These are phyloP conservation scores for Molossus alvarezi DNA, from an alignment of 2,797 vertebrate genomes.

Conservation along the genomic window DNA sequence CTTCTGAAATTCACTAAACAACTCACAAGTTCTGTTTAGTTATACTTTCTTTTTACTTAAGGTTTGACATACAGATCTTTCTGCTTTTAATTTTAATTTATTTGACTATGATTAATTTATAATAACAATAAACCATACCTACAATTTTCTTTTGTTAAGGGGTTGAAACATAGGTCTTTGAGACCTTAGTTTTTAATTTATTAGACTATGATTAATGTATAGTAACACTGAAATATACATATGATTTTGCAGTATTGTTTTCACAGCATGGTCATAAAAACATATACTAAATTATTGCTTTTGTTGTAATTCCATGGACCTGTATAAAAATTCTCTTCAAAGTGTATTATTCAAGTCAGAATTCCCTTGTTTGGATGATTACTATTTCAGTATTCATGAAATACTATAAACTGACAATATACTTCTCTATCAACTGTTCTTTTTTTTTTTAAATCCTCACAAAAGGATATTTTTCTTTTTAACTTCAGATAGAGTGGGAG, in stretches of 20 bases:
- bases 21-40: not conserved
- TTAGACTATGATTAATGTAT: slow-evolving; percentile 60
- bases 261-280: slow-evolving; percentile 9
- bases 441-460: no score
- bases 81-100: slow-evolving; percentile 33
- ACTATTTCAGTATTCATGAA: slow-evolving; percentile 11
- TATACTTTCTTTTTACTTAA: slow-evolving; percentile 21
- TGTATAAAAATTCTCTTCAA: slow-evolving; percentile 19
- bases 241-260: not conserved
- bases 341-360: not conserved
- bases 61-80: not conserved
- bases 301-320: not conserved
- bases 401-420: not conserved
- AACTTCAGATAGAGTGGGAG: no score
- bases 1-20: not conserved
- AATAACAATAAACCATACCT: slow-evolving; percentile 6
- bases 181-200: not conserved
- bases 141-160: not conserved
- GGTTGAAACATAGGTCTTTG: not conserved
- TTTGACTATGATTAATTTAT: slow-evolving; percentile 48
- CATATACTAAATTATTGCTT: slow-evolving; percentile 22
- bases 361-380: not conserved
- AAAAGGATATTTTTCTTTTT: no score
- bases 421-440: not conserved
- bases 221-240: not conserved